Evolutionary conservation across 2,113 vertebrate genomes (phyloP).

Genomic region (Corynorhinus townsendii): DNA sequence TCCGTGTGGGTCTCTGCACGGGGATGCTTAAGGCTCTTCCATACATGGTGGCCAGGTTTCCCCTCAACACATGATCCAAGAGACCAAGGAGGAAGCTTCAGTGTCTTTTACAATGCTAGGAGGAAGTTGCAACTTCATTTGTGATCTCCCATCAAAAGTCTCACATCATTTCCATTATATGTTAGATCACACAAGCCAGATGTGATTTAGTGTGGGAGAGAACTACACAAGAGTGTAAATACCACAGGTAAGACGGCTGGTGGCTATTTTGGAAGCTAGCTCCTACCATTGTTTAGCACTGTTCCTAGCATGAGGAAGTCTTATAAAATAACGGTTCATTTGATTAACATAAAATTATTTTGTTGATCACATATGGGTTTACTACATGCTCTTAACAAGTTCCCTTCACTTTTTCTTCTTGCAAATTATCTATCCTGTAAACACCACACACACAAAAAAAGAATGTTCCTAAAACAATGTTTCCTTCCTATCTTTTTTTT

Average conservation of each 20-base stretch:
- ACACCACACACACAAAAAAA: background rate
- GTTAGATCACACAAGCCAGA: background rate
- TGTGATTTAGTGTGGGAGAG: background rate
- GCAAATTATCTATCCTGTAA: background rate
- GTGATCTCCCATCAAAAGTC: background rate
- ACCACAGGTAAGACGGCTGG: background rate
- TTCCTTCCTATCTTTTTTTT: background rate
- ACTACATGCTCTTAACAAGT: background rate
- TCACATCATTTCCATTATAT: background rate
- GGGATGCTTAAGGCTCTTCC: background rate
- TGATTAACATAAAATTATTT: background rate
- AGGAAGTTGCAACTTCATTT: background rate
- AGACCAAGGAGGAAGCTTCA: background rate
- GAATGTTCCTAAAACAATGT: background rate
- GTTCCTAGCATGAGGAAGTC: background rate
- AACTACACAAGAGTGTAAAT: background rate
- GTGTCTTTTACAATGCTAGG: background rate
- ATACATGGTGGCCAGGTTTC: background rate
- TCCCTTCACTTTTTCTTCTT: background rate
- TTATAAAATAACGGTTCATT: background rate
- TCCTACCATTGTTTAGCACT: background rate
- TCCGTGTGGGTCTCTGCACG: rapidly evolving
- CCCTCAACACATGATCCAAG: background rate
- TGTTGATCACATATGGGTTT: background rate
- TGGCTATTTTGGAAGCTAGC: background rate